These are phyloP conservation scores for Diorhabda elongata DNA, from an alignment of 1,140 invertebrate species.

Conservation along the genomic window DNA sequence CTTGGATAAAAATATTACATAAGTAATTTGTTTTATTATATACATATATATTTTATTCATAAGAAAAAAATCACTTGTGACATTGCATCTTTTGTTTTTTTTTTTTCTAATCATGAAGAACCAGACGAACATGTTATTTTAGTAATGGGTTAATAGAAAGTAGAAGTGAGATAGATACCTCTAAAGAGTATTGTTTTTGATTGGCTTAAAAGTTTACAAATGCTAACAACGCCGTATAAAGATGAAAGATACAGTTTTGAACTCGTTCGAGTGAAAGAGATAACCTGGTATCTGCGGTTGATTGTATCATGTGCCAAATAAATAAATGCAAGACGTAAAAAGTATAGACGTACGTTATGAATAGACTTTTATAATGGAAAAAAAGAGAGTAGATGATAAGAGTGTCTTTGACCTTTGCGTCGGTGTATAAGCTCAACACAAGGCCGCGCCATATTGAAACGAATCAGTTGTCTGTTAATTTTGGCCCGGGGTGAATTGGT, in stretches of 20 bases:
- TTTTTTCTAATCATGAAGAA: not conserved
- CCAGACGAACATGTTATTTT: not conserved
- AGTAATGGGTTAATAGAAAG: conserved; percentile 6
- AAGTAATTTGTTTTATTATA: too few relatives aligned
- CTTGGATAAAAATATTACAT: too few relatives aligned
- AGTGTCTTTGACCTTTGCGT: conserved; percentile 31
- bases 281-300: conserved; percentile 5
- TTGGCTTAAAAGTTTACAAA: conserved; percentile 24
- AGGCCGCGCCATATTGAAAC: conserved; percentile 49
- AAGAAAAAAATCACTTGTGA: not conserved
- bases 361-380: conserved; percentile 13
- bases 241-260: conserved; percentile 13
- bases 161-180: conserved; percentile 17
- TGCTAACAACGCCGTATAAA: conserved; percentile 20
- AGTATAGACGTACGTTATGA: conserved; percentile 28
- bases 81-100: not conserved
- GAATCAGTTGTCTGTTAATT: conserved; percentile 48
- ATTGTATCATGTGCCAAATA: conserved; percentile 33
- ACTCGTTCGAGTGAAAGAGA: conserved; percentile 21
- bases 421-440: conserved; percentile 44
- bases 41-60: not conserved
- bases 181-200: conserved; percentile 18
- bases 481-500: conserved; percentile 39
- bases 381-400: conserved; percentile 23
- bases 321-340: conserved; percentile 32